These are phyloP conservation scores for Nephrocerus scutellatus DNA, from an alignment of 2,888 invertebrate species.

Conservation along the genomic window DNA sequence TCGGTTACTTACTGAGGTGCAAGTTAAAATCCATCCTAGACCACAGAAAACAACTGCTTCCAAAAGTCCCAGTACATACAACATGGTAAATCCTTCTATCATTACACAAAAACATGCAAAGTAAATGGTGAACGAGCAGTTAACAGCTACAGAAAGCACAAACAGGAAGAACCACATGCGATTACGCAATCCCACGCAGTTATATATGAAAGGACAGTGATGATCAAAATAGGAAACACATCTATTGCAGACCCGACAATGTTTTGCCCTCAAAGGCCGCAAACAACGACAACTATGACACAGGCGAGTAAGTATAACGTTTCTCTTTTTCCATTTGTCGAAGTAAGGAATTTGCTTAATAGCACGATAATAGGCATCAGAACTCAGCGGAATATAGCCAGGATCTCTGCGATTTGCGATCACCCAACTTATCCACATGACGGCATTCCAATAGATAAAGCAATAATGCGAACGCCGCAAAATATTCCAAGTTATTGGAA, in stretches of 20 bases:
- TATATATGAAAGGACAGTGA: conserved; percentile 92
- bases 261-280: conserved; percentile 80
- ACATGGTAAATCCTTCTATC: conserved; percentile 73
- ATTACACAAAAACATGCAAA: conserved; percentile 80
- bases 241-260: conserved; percentile 85
- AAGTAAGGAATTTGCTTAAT: conserved; percentile 89
- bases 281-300: conserved; percentile 89
- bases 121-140: conserved; percentile 81
- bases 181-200: conserved; percentile 86
- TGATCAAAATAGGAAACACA: conserved; percentile 88
- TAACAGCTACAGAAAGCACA: conserved; percentile 79
- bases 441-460: conserved; percentile 82
- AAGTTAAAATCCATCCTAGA: conserved; percentile 79
- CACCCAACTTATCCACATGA: conserved; percentile 91
- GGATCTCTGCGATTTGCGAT: conserved; percentile 85
- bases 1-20: conserved; percentile 68
- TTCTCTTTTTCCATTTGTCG: conserved; percentile 86
- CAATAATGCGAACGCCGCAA: conserved; percentile 79
- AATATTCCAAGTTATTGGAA: conserved; percentile 86
- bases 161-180: conserved; percentile 91
- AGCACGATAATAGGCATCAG: conserved; percentile 82
- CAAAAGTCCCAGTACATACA: conserved; percentile 76
- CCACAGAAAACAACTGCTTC: conserved; percentile 80
- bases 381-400: conserved; percentile 81
- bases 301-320: conserved; percentile 69